Percentiles rank a stretch among this genome's conserved stretches.
Conservation (phyloP, 2,888 invertebrate species). For the Troides helena region DNA sequence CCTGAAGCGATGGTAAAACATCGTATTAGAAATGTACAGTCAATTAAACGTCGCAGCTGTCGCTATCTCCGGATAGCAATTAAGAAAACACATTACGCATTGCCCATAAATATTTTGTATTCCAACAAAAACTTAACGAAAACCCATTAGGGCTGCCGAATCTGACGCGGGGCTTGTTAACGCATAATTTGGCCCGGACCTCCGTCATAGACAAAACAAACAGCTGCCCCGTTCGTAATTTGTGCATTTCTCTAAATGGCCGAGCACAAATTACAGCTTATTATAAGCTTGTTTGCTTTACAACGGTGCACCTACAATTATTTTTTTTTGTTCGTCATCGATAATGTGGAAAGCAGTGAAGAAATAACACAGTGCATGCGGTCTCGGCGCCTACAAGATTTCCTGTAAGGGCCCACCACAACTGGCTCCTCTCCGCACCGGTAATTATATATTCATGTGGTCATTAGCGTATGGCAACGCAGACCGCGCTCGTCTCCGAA, state of each 20-base stretch:
- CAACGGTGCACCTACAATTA: constrained; percentile 79
- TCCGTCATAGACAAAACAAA: constrained; percentile 80
- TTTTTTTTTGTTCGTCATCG: constrained; percentile 69
- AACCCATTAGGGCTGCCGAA: constrained; percentile 80
- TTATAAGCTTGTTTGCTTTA: constrained; percentile 81
- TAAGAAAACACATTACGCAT: constrained; percentile 62
- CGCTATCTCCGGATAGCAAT: constrained; percentile 62
- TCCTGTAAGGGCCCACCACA: constrained; percentile 48
- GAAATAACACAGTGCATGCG: constrained; percentile 74
- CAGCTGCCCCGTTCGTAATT: constrained; percentile 76
- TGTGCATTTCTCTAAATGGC: constrained; percentile 80
- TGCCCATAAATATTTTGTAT: constrained; percentile 71
- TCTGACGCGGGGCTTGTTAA: constrained; percentile 80
- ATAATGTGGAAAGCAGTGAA: constrained; percentile 76
- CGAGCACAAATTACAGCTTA: constrained; percentile 80
- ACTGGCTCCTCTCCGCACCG: constrained; percentile 39
- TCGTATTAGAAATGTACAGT: constrained; percentile 33
- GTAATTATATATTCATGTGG: constrained; percentile 51
- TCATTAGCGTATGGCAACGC: constrained; percentile 48
- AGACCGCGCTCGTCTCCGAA: constrained; percentile 43
- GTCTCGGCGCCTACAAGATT: constrained; percentile 70
- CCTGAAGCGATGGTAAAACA: constrained; percentile 19
- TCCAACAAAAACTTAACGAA: constrained; percentile 78
- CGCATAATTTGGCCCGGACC: constrained; percentile 77
- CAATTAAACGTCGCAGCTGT: constrained; percentile 72